Conservation (phyloP, 2,797 vertebrate species). For the Oreochromis grahami region DNA sequence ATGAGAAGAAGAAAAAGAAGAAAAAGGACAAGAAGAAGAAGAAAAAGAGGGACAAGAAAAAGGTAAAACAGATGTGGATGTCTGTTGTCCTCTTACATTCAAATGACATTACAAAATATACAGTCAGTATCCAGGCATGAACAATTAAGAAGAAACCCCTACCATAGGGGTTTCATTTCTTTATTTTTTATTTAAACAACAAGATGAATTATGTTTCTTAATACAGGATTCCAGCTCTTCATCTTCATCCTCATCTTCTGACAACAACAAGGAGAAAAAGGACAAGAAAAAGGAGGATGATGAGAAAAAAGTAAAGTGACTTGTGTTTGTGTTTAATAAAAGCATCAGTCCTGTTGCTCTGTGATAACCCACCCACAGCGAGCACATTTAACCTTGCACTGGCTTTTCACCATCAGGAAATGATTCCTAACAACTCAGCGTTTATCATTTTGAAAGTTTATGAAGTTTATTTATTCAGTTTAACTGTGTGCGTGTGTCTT, state of each 20-base stretch:
- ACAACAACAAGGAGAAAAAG: constrained; percentile 54
- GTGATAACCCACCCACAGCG: background rate
- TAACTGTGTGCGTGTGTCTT: background rate
- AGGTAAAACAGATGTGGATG: background rate
- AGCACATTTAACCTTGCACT: background rate
- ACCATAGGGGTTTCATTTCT: background rate
- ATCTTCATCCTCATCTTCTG: constrained; percentile 48
- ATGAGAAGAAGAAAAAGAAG: constrained; percentile 26
- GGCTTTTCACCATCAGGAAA: background rate
- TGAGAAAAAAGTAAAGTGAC: constrained; percentile 26
- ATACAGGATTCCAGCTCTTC: constrained; percentile 54
- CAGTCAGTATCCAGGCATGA: background rate
- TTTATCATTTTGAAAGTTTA: background rate
- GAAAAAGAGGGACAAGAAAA: constrained; percentile 16
- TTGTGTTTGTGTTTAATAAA: background rate
- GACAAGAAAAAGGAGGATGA: constrained; percentile 41
- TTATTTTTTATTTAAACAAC: background rate
- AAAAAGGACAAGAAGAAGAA: constrained; percentile 38
- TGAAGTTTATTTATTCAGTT: background rate
- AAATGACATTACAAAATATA: background rate
- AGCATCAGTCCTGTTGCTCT: background rate
- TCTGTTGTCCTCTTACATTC: background rate
- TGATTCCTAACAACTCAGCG: background rate
- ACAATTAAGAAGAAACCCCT: background rate
- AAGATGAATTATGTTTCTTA: background rate